Conservation (phyloP, 2,797 vertebrate genomes). For the Triplophysa yarkandensis region DNA sequence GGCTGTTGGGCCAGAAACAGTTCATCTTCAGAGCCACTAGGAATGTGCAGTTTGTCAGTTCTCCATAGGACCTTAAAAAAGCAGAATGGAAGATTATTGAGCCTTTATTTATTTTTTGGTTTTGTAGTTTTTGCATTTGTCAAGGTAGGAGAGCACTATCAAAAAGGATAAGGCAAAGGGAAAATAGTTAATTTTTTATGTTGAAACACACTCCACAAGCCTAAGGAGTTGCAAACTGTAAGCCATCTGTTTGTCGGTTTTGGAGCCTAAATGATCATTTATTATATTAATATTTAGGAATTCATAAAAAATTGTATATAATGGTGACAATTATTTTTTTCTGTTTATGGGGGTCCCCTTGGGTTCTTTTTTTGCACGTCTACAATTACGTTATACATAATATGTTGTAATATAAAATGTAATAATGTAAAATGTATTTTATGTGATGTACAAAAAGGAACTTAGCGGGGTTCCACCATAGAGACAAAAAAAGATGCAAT, state of each 20-base stretch:
- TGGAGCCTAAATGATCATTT: neutral
- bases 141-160: neutral
- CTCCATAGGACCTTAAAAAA: conserved; percentile 79
- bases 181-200: neutral
- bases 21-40: conserved; percentile 76
- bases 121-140: neutral
- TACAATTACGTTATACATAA: too few species aligned
- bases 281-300: neutral
- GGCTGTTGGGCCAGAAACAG: conserved; percentile 91
- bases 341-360: too few species aligned
- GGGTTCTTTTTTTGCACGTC: too few species aligned
- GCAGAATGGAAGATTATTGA: conserved; percentile 22
- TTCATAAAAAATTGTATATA: neutral
- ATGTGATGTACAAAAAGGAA: too few species aligned
- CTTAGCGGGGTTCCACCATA: too few species aligned
- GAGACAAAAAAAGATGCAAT: too few species aligned
- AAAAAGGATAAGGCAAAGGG: neutral
- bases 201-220: neutral
- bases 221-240: neutral
- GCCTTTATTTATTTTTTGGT: too few species aligned
- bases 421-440: too few species aligned
- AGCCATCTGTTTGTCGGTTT: neutral
- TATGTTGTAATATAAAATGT: too few species aligned
- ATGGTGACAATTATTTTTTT: neutral
- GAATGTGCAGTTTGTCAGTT: conserved; percentile 88